These are phyloP conservation scores for Macrophya alboannulata DNA, from an alignment of 2,888 invertebrate genomes.

Conservation along the genomic window DNA sequence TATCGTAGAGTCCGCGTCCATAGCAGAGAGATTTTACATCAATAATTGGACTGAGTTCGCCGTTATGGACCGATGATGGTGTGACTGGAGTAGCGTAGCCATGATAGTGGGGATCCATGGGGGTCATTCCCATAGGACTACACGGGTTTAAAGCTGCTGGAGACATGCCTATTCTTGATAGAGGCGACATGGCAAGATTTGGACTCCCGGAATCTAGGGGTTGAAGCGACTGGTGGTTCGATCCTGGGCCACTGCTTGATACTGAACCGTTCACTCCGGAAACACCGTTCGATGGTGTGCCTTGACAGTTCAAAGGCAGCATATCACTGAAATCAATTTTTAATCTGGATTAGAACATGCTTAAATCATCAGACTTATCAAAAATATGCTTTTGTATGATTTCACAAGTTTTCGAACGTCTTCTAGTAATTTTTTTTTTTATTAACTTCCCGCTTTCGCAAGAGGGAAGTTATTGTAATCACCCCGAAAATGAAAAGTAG, in stretches of 20 bases:
- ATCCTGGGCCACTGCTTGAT: slow-evolving; percentile 65
- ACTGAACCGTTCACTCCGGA: slow-evolving; percentile 63
- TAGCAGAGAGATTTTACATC: slow-evolving; percentile 77
- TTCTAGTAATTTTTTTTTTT: too few relatives aligned
- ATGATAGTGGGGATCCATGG: slow-evolving; percentile 77
- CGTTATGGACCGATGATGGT: slow-evolving; percentile 75
- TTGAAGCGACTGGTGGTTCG: slow-evolving; percentile 71
- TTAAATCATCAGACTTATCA: background rate
- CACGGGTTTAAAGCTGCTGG: slow-evolving; percentile 74
- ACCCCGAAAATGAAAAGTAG: too few relatives aligned
- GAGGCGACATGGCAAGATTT: slow-evolving; percentile 75
- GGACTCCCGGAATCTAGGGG: slow-evolving; percentile 75
- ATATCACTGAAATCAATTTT: slow-evolving; percentile 69
- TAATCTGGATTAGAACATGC: background rate
- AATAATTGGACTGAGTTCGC: slow-evolving; percentile 75
- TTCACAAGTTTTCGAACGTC: too few relatives aligned
- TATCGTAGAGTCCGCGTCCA: slow-evolving; percentile 73
- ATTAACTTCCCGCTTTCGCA: too few relatives aligned
- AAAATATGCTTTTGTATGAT: background rate
- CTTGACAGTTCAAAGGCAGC: slow-evolving; percentile 73
- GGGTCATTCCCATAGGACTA: slow-evolving; percentile 76
- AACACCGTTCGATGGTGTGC: slow-evolving; percentile 63
- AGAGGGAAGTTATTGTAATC: too few relatives aligned
- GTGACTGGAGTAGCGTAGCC: slow-evolving; percentile 76
- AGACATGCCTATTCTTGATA: slow-evolving; percentile 77